Evolutionary conservation across 2,113 vertebrate genomes (phyloP).

Genomic region (Plecotus auritus): DNA sequence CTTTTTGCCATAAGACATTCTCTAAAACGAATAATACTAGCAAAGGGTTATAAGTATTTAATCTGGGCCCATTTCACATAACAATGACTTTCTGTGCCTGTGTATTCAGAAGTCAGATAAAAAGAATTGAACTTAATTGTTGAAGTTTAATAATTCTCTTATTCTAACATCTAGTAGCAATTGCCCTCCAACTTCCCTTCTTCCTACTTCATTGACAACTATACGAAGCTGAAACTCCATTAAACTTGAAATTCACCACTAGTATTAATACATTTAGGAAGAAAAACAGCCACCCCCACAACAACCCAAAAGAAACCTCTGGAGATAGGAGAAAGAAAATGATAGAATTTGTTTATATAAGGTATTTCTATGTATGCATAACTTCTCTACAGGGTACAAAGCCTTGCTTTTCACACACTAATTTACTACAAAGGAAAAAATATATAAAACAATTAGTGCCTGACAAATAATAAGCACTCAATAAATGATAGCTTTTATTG

Average conservation of each 20-base stretch:
- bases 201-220: not conserved
- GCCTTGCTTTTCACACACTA: constrained; percentile 23
- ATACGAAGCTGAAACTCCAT: not conserved
- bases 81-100: not conserved
- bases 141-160: not conserved
- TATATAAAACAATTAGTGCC: not conserved
- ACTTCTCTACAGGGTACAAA: not conserved
- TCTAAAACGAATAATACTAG: constrained; percentile 24
- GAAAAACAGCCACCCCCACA: not conserved
- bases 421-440: not conserved
- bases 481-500: not conserved
- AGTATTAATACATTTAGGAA: not conserved
- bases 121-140: not conserved
- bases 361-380: not conserved
- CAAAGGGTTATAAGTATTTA: not conserved
- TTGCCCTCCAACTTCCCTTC: not conserved
- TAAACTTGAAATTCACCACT: not conserved
- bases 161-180: not conserved
- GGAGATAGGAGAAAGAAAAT: not conserved
- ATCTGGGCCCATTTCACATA: not conserved
- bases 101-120: not conserved
- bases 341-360: not conserved
- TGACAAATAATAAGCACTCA: not conserved
- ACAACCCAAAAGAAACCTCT: not conserved
- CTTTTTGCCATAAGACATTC: not conserved